A percentile compares a stretch with the other conserved stretches of the same genome.
phyloP scores from a whole-genome alignment of 2,888 invertebrate species.

The Dolichopus griseipennis region DNA sequence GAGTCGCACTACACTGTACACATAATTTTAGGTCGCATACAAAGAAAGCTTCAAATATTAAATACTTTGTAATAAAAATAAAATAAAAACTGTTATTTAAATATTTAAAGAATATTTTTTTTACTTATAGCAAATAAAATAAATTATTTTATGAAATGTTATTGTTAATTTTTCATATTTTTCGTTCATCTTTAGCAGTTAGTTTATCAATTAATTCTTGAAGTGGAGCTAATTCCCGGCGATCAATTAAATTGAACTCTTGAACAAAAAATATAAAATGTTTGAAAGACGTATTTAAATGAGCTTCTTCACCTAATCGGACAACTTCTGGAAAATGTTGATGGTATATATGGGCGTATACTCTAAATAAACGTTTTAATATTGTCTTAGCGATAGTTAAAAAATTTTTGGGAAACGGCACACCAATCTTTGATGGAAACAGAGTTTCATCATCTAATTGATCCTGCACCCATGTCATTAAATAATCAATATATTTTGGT shows the following conservation, averaged over 20 bases:
- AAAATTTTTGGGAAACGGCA: slow-evolving; percentile 97
- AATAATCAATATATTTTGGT: slow-evolving; percentile 97
- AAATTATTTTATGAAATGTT: not conserved
- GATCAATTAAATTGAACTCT: slow-evolving; percentile 95
- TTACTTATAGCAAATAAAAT: not conserved
- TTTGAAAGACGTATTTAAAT: slow-evolving; percentile 98
- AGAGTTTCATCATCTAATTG: slow-evolving; percentile 96
- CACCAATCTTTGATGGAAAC: slow-evolving; percentile 98
- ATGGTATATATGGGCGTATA: slow-evolving; percentile 99
- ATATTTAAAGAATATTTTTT: not conserved
- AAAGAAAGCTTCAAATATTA: not conserved
- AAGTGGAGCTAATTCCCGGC: slow-evolving; percentile 90
- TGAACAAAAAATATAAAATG: slow-evolving; percentile 92
- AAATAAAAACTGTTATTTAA: not conserved
- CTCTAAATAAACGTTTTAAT: slow-evolving; percentile 92
- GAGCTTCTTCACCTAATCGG: slow-evolving; percentile 95
- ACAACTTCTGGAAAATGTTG: slow-evolving; percentile 98
- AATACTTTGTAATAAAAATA: not conserved
- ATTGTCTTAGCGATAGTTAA: slow-evolving; percentile 95
- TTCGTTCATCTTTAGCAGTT: slow-evolving; percentile 82
- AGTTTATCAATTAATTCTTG: slow-evolving; percentile 96
- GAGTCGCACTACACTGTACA: no score
- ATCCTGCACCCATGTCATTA: slow-evolving; percentile 99
- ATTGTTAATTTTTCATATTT: slow-evolving; percentile 42
- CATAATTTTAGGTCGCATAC: no score